phyloP scores from a whole-genome alignment of 2,888 invertebrate species.

The Phasia obesa region DNA sequence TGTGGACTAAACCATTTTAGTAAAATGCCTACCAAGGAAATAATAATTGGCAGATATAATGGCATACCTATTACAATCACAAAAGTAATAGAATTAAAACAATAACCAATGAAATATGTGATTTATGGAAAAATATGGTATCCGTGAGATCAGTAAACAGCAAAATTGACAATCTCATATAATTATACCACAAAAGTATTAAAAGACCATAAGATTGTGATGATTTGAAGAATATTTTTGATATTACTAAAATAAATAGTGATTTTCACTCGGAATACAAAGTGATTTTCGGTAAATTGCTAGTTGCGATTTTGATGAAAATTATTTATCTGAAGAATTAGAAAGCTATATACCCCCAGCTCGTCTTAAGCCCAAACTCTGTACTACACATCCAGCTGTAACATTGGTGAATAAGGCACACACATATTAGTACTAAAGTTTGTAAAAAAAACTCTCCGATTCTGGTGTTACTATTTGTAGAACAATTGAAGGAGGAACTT shows the following conservation, averaged over 20 bases:
- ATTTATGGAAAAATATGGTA: background rate
- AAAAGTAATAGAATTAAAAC: background rate
- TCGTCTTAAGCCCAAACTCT: no score
- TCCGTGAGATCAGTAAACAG: background rate
- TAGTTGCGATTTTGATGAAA: no score
- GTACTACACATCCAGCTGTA: no score
- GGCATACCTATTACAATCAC: background rate
- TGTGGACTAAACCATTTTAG: background rate
- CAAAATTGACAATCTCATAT: background rate
- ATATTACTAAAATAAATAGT: background rate
- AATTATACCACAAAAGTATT: background rate
- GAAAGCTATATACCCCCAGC: no score
- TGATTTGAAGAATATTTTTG: conserved; percentile 6
- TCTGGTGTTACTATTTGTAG: no score
- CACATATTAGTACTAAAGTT: no score
- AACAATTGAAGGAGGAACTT: no score
- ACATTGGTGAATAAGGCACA: no score
- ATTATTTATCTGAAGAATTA: no score
- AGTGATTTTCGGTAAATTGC: no score
- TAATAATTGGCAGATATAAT: conserved; percentile 12
- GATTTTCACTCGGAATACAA: no score
- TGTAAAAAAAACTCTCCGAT: no score
- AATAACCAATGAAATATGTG: conserved; percentile 3
- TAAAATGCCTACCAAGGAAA: background rate
- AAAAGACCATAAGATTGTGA: conserved; percentile 2